phyloP scores from a whole-genome alignment of 2,797 vertebrate species.

The Catamblyrhynchus diadema region DNA sequence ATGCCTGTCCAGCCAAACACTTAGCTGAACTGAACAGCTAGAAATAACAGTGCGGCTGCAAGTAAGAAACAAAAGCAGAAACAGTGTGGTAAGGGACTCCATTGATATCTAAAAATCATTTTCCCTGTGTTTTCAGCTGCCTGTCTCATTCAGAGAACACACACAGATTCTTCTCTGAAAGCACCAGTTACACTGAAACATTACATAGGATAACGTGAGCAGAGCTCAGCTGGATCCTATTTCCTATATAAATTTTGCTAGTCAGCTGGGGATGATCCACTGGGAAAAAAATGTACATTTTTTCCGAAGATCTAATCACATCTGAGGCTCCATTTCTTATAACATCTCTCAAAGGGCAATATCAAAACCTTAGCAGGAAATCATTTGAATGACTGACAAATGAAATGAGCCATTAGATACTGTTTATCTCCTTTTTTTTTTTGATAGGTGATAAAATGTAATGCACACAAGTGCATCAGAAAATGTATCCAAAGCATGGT shows the following conservation, averaged over 20 bases:
- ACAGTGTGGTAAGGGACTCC: neutral
- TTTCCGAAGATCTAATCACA: conserved; percentile 46
- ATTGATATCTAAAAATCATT: neutral
- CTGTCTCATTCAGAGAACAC: conserved; percentile 17
- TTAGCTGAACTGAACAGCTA: neutral
- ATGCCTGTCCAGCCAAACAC: neutral
- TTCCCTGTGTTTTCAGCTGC: conserved; percentile 19
- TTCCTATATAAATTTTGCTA: conserved; percentile 53
- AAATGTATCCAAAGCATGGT: neutral
- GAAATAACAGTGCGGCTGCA: neutral
- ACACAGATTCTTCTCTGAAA: conserved; percentile 12
- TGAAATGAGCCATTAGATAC: neutral
- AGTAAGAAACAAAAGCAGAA: neutral
- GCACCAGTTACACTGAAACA: neutral
- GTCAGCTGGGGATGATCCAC: neutral
- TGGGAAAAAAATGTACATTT: conserved; percentile 23
- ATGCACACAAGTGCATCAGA: neutral
- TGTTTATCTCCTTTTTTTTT: neutral
- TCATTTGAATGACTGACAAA: neutral
- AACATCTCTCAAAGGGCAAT: conserved; percentile 4
- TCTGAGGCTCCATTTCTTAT: conserved; percentile 1
- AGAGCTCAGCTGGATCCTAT: conserved; percentile 59
- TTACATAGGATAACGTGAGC: conserved; percentile 33
- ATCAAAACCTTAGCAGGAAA: conserved; percentile 32
- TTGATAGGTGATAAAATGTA: neutral